These are phyloP conservation scores for Miniopterus natalensis DNA, from an alignment of 2,113 vertebrate species.

Conservation along the genomic window DNA sequence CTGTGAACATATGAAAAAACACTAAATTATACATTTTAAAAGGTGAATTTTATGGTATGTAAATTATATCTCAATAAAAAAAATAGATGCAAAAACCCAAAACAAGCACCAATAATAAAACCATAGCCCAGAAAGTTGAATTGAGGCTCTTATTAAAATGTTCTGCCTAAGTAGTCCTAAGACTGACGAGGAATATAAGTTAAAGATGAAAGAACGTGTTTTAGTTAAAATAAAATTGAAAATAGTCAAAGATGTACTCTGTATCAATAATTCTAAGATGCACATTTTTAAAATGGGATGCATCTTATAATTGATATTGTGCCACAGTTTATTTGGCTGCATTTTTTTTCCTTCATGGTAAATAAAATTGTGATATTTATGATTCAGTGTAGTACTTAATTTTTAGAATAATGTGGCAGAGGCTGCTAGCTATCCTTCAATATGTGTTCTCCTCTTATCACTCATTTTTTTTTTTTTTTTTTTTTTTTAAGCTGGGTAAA, in stretches of 20 bases:
- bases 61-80: slow-evolving; percentile 43
- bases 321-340: not conserved
- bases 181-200: not conserved
- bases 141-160: not conserved
- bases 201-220: slow-evolving; percentile 7
- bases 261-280: slow-evolving; percentile 1
- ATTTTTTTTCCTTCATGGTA: not conserved
- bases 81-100: not conserved
- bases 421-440: not conserved
- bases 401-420: slow-evolving; percentile 23
- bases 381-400: not conserved
- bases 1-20: not conserved
- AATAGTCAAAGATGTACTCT: not conserved
- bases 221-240: slow-evolving; percentile 14
- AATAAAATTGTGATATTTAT: not conserved
- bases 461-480: not conserved
- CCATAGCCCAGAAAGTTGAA: not conserved
- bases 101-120: not conserved
- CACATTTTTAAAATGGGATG: slow-evolving; percentile 18
- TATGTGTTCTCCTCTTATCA: not conserved
- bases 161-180: not conserved
- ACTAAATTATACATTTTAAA: not conserved
- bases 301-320: not conserved
- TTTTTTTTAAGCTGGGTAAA: not conserved
- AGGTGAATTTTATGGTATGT: slow-evolving; percentile 45